These are phyloP conservation scores for Loripinus fragilis DNA, from an alignment of 2,888 invertebrate species.

Conservation along the genomic window DNA sequence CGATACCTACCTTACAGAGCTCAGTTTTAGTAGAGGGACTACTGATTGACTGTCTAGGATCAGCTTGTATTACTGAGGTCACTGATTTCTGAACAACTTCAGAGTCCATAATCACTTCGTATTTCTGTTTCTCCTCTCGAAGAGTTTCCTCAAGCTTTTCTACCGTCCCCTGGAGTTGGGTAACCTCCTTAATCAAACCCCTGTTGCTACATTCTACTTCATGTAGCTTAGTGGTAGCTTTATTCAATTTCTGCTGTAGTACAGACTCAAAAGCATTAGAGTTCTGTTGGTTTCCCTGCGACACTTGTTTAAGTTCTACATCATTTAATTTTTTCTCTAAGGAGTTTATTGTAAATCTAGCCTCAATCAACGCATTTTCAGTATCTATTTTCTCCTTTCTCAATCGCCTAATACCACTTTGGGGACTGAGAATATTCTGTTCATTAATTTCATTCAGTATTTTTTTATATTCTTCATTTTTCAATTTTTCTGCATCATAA, in stretches of 20 bases:
- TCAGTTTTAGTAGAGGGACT: conserved; percentile 62
- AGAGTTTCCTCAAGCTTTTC: conserved; percentile 53
- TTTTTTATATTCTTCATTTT: conserved; percentile 54
- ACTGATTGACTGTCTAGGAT: conserved; percentile 50
- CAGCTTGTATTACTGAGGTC: conserved; percentile 25
- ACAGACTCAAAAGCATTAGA: conserved; percentile 31
- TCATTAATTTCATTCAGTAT: conserved; percentile 49
- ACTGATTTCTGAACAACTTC: conserved; percentile 45
- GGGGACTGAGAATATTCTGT: conserved; percentile 55
- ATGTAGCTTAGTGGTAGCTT: conserved; percentile 40
- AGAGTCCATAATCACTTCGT: conserved; percentile 21
- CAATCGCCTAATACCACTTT: conserved; percentile 53
- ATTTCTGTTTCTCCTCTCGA: conserved; percentile 35
- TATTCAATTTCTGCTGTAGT: conserved; percentile 57
- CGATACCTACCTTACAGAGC: conserved; percentile 50
- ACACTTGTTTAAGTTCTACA: conserved; percentile 24
- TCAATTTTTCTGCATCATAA: conserved; percentile 40
- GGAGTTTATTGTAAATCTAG: conserved; percentile 52
- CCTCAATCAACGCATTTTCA: conserved; percentile 64
- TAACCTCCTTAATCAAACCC: conserved; percentile 54
- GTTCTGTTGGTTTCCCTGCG: conserved; percentile 14
- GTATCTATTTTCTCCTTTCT: conserved; percentile 68
- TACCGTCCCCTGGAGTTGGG: conserved; percentile 56
- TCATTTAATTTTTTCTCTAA: conserved; percentile 54
- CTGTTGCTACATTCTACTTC: conserved; percentile 50